These are phyloP conservation scores for Fragum whitleyi DNA, from an alignment of 2,888 invertebrate genomes.

Conservation along the genomic window DNA sequence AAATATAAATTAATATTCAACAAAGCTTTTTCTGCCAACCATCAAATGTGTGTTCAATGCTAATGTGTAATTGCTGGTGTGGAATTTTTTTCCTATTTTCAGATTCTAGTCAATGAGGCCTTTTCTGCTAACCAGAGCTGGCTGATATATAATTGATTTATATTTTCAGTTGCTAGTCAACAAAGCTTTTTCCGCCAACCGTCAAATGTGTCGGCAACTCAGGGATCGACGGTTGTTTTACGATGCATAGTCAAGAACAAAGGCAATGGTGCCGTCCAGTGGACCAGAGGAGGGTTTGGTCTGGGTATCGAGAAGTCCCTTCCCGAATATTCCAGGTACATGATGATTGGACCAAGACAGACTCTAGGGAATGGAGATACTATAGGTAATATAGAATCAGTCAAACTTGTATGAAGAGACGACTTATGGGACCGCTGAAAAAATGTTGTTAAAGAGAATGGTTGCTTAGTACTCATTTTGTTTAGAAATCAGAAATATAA, in stretches of 20 bases:
- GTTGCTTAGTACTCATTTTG: no score
- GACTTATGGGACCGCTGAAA: neutral
- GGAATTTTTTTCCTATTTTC: no score
- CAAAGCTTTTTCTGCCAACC: slow-evolving; percentile 96
- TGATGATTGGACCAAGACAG: slow-evolving; percentile 92
- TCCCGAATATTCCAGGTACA: slow-evolving; percentile 96
- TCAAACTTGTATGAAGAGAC: neutral
- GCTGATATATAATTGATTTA: no score
- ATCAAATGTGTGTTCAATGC: slow-evolving; percentile 94
- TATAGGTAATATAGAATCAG: slow-evolving; percentile 50
- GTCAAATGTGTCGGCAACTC: slow-evolving; percentile 94
- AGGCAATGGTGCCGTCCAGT: slow-evolving; percentile 93
- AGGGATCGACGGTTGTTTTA: slow-evolving; percentile 94
- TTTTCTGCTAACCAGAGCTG: no score
- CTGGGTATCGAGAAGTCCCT: slow-evolving; percentile 95
- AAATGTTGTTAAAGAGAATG: neutral
- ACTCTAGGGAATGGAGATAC: slow-evolving; percentile 35
- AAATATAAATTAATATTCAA: no score
- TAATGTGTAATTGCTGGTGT: no score
- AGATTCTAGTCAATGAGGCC: no score
- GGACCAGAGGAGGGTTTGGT: slow-evolving; percentile 97
- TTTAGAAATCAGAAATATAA: no score
- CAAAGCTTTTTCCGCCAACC: slow-evolving; percentile 97
- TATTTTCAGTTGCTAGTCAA: slow-evolving; percentile 84
- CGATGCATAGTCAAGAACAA: slow-evolving; percentile 96